These are phyloP conservation scores for Nephrotoma guestfalica DNA, from an alignment of 2,888 invertebrate species.

Conservation along the genomic window DNA sequence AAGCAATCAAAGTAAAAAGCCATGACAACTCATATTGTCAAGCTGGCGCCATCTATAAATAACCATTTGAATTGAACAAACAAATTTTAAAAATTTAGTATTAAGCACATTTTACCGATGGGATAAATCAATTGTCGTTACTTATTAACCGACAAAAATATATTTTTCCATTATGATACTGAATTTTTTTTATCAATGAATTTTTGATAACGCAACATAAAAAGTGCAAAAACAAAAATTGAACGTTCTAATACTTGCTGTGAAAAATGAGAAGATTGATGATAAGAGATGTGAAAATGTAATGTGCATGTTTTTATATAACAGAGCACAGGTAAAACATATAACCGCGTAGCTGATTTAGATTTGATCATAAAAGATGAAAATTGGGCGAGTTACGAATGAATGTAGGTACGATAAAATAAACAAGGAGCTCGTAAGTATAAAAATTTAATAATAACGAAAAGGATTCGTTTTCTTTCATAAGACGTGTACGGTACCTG, in stretches of 20 bases:
- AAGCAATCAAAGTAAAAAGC: too few relatives aligned
- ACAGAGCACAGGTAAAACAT: background rate
- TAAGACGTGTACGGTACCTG: too few relatives aligned
- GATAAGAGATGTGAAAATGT: background rate
- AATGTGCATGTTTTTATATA: background rate
- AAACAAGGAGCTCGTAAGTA: background rate
- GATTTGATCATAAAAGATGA: background rate
- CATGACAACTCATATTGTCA: too few relatives aligned
- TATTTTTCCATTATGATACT: background rate
- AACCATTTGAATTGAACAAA: too few relatives aligned
- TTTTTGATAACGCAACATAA: background rate
- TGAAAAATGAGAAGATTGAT: background rate
- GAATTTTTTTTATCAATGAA: background rate
- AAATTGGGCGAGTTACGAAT: background rate
- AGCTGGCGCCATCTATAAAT: too few relatives aligned
- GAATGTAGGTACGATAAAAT: too few relatives aligned
- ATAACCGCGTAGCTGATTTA: background rate
- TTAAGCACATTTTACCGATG: background rate
- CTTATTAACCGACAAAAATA: background rate
- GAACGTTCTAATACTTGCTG: background rate
- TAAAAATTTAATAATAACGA: background rate
- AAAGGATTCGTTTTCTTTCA: background rate
- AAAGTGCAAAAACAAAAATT: background rate
- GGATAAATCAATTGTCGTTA: background rate
- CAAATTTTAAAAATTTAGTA: too few relatives aligned